Conservation (phyloP, 2,888 invertebrate genomes). For the Diabrotica balteata region DNA sequence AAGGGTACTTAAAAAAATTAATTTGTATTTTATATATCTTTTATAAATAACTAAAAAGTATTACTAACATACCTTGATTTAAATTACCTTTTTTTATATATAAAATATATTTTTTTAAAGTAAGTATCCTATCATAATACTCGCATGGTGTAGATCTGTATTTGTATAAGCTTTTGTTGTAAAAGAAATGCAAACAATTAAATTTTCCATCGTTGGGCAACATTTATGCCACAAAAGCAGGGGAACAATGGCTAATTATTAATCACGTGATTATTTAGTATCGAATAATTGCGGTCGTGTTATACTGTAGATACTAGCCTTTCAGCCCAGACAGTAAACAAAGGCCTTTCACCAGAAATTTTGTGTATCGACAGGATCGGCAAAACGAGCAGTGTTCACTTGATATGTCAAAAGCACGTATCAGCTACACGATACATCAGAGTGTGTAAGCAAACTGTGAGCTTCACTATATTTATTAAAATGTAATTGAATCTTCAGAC, state of each 20-base stretch:
- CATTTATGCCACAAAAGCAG: neutral
- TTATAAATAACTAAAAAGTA: too few relatives aligned
- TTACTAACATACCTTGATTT: too few relatives aligned
- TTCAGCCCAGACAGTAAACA: slow-evolving; percentile 14
- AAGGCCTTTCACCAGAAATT: slow-evolving; percentile 19
- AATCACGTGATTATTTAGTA: slow-evolving; percentile 3
- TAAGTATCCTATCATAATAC: too few relatives aligned
- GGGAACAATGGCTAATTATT: slow-evolving; percentile 2
- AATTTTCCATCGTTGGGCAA: too few relatives aligned
- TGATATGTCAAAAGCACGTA: slow-evolving; percentile 26
- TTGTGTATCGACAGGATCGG: slow-evolving; percentile 17
- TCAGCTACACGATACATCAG: slow-evolving; percentile 26
- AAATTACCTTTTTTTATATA: too few relatives aligned
- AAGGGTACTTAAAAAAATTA: too few relatives aligned
- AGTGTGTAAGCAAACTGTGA: slow-evolving; percentile 26
- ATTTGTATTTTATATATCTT: too few relatives aligned
- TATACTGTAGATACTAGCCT: slow-evolving; percentile 9
- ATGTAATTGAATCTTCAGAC: slow-evolving; percentile 27
- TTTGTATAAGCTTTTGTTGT: too few relatives aligned
- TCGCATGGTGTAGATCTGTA: too few relatives aligned
- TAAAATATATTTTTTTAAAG: too few relatives aligned
- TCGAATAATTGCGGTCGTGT: slow-evolving; percentile 6
- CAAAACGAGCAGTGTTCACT: slow-evolving; percentile 6
- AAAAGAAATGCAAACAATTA: too few relatives aligned
- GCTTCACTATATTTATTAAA: slow-evolving; percentile 26